phyloP scores from a whole-genome alignment of 2,888 invertebrate genomes.

The Micoletzkya japonica region DNA sequence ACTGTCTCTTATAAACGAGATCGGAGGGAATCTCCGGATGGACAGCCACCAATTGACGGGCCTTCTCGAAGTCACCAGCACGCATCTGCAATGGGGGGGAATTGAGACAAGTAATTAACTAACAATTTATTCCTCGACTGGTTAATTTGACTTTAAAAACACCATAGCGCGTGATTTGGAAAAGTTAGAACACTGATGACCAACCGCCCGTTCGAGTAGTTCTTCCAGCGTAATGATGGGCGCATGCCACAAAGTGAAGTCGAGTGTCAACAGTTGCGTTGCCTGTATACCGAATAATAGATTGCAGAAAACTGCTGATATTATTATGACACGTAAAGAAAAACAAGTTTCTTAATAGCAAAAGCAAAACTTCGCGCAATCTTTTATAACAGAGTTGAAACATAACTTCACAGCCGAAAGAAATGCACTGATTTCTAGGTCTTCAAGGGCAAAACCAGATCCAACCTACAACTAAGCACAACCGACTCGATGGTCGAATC shows the following conservation, averaged over 20 bases:
- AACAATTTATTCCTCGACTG: not conserved
- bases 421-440: no score
- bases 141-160: not conserved
- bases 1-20: constrained; percentile 40
- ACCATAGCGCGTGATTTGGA: not conserved
- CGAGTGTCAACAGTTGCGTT: constrained; percentile 39
- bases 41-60: constrained; percentile 11
- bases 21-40: constrained; percentile 21
- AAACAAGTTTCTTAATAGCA: no score
- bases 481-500: no score
- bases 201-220: constrained; percentile 43
- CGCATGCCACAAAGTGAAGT: constrained; percentile 40
- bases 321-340: not conserved
- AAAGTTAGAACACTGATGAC: not conserved
- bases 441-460: no score
- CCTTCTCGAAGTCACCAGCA: constrained; percentile 13
- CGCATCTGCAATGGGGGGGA: constrained; percentile 6
- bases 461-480: not conserved
- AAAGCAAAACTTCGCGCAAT: no score
- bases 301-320: not conserved
- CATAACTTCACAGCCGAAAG: no score
- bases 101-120: not conserved
- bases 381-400: no score
- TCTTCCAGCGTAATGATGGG: constrained; percentile 46
- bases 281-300: constrained; percentile 29